A percentile compares a stretch with the other conserved stretches of the same genome.
These are phyloP conservation scores for Crepidodera aurea DNA, from an alignment of 2,888 invertebrate genomes.

Conservation along the genomic window DNA sequence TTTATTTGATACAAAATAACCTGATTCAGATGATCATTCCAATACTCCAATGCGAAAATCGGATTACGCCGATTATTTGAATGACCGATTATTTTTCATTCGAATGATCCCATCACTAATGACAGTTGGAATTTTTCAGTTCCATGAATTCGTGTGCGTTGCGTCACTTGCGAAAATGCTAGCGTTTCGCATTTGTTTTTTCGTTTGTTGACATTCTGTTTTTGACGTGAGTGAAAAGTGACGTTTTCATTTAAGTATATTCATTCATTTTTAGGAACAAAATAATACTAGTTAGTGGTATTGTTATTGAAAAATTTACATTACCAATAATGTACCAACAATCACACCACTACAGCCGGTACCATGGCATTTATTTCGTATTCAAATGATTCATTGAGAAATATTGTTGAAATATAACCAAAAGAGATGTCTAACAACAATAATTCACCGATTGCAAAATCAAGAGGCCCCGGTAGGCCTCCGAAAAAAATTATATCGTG, in stretches of 20 bases:
- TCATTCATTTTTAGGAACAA: conserved; percentile 24
- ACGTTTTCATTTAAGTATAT: conserved; percentile 31
- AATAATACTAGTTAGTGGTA: not conserved
- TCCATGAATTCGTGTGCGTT: conserved; percentile 14
- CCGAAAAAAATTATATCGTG: conserved; percentile 77
- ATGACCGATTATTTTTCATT: too few relatives aligned
- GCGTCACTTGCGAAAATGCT: conserved; percentile 31
- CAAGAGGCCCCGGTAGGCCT: conserved; percentile 78
- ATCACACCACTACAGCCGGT: conserved; percentile 16
- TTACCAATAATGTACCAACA: conserved; percentile 14
- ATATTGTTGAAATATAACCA: conserved; percentile 21
- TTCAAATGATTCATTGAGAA: conserved; percentile 20
- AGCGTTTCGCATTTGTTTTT: conserved; percentile 36
- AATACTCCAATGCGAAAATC: too few relatives aligned
- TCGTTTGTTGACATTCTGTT: conserved; percentile 43
- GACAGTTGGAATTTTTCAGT: too few relatives aligned
- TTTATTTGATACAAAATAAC: too few relatives aligned
- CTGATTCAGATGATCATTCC: too few relatives aligned
- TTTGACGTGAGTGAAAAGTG: conserved; percentile 37
- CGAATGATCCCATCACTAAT: too few relatives aligned
- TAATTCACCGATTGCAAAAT: conserved; percentile 61
- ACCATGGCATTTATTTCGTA: conserved; percentile 21
- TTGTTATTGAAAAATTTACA: not conserved
- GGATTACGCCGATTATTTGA: too few relatives aligned
- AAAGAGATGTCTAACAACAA: conserved; percentile 53